Conservation (phyloP, 2,797 vertebrate genomes). For the Hippopotamyrus pictus region DNA sequence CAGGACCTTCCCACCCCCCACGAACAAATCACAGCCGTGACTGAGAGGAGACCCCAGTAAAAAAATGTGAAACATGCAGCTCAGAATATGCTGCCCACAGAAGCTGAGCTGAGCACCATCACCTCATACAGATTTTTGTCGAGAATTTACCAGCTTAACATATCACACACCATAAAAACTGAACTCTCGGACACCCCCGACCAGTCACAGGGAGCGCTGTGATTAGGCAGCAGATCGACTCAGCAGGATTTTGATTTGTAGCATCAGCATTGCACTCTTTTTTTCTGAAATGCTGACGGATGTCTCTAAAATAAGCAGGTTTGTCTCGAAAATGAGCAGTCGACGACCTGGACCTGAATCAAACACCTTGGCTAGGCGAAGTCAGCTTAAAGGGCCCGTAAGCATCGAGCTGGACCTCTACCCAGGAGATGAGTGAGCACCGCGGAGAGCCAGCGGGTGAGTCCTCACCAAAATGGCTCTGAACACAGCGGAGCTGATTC, state of each 20-base stretch:
- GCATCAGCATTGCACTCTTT: not conserved
- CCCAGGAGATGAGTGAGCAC: not conserved
- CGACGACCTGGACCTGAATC: not conserved
- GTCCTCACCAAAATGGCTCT: conserved; percentile 91
- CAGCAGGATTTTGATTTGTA: not conserved
- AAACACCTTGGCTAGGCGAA: not conserved
- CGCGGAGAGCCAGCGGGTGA: not conserved
- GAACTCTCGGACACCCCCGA: not conserved
- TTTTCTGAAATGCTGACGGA: not conserved
- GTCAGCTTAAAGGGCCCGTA: not conserved
- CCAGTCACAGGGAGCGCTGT: not conserved
- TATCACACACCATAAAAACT: not conserved
- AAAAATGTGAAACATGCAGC: not conserved
- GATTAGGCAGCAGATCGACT: not conserved
- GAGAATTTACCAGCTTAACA: not conserved
- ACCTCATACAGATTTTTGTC: not conserved
- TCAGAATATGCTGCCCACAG: not conserved
- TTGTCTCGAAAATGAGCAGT: not conserved
- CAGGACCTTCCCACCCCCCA: not conserved
- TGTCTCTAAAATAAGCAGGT: not conserved
- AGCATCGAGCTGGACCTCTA: not conserved
- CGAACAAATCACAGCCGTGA: not conserved
- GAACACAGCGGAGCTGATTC: conserved; percentile 95
- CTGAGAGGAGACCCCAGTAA: not conserved
- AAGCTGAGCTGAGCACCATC: not conserved